Conservation (phyloP, 2,797 vertebrate species). For the Malurus leucopterus region DNA sequence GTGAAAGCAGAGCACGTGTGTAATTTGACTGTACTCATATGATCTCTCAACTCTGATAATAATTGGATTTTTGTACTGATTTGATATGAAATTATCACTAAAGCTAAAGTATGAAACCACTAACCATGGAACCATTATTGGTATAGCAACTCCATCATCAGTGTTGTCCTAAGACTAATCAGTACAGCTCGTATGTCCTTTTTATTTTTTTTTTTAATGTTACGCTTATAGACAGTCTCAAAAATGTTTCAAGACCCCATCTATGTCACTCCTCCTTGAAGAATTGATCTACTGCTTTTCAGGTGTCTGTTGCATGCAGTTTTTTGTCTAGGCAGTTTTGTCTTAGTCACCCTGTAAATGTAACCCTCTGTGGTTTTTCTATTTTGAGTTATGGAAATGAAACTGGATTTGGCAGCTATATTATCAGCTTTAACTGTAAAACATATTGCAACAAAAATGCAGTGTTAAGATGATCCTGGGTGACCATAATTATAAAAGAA, state of each 20-base stretch:
- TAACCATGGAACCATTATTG: not conserved
- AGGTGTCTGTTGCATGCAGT: not conserved
- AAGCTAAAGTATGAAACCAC: not conserved
- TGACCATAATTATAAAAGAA: not conserved
- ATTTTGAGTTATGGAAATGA: not conserved
- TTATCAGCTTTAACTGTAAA: not conserved
- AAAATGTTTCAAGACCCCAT: not conserved
- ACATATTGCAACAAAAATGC: not conserved
- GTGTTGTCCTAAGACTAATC: not conserved
- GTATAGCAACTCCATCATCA: not conserved
- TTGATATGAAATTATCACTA: not conserved
- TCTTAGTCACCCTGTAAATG: not conserved
- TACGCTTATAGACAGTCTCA: not conserved
- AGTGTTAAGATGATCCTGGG: not conserved
- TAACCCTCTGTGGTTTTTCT: not conserved
- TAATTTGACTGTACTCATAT: not conserved
- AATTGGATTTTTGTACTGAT: not conserved
- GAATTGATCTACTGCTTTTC: not conserved
- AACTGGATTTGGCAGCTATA: not conserved
- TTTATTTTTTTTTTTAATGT: not conserved
- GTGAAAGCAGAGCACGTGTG: not conserved
- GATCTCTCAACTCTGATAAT: not conserved
- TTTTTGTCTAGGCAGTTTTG: not conserved
- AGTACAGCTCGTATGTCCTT: not conserved
- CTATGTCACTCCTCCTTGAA: not conserved